A percentile compares a stretch with the other conserved stretches of the same genome.
Evolutionary conservation across 2,888 invertebrate species (phyloP).

Genomic region (Coelopa pilipes): DNA sequence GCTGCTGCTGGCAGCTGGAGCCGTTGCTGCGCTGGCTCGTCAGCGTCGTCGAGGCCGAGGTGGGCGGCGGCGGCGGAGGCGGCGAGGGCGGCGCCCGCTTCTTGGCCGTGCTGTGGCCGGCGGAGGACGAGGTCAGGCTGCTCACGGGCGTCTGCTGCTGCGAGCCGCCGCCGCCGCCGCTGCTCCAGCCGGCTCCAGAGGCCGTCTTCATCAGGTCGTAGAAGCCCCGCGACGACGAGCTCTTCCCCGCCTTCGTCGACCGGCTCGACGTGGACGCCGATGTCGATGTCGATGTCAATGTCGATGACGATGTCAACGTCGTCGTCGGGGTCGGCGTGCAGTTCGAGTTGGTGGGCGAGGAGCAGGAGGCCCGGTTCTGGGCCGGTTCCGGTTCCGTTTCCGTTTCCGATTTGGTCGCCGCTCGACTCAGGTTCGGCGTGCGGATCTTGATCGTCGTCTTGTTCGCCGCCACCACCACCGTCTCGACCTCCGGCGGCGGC

Average conservation of each 20-base stretch:
- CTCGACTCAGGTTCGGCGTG: constrained; percentile 44
- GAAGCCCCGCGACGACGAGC: constrained; percentile 35
- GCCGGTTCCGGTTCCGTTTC: not conserved
- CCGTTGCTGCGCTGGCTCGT: constrained; percentile 45
- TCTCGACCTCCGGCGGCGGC: constrained; percentile 68
- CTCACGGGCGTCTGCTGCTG: constrained; percentile 34
- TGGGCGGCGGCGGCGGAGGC: constrained; percentile 45
- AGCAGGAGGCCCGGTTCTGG: not conserved
- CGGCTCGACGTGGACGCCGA: constrained; percentile 46
- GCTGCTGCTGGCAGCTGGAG: constrained; percentile 39
- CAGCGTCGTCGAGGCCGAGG: constrained; percentile 46
- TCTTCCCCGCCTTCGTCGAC: constrained; percentile 31
- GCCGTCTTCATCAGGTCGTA: constrained; percentile 71
- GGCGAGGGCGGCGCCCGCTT: constrained; percentile 39
- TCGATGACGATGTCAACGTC: constrained; percentile 44
- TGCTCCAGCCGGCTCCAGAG: constrained; percentile 73
- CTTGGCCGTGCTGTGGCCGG: constrained; percentile 27
- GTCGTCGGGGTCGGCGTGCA: constrained; percentile 42
- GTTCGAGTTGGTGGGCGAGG: constrained; percentile 37
- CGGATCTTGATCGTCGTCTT: constrained; percentile 60
- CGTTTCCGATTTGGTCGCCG: constrained; percentile 1
- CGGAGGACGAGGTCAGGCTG: constrained; percentile 5
- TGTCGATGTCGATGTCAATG: constrained; percentile 44
- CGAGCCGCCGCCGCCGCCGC: too few species aligned
- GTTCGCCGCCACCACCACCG: constrained; percentile 58